Percentiles rank a stretch among this genome's conserved stretches.
Conservation (phyloP, 2,113 vertebrate genomes). For the Notothenia rossii region DNA sequence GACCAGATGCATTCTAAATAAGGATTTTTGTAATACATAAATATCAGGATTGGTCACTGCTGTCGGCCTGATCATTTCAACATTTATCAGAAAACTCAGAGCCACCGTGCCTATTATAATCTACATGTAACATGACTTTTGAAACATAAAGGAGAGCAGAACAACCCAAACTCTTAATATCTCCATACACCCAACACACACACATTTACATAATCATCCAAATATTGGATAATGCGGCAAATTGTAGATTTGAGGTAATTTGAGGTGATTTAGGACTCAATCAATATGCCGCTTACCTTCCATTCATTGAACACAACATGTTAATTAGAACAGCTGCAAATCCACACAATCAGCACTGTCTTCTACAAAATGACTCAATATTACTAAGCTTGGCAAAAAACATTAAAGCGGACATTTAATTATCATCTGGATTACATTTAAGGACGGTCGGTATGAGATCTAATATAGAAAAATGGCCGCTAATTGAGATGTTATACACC, state of each 20-base stretch:
- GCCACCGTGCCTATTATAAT: neutral
- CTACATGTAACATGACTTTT: neutral
- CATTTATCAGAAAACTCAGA: neutral
- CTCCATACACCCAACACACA: neutral
- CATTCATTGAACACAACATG: neutral
- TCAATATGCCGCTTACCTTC: neutral
- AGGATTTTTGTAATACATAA: neutral
- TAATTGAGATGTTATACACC: slow-evolving; percentile 11
- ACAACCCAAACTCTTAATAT: neutral
- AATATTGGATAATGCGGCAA: neutral
- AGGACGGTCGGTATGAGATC: neutral
- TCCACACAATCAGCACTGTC: neutral
- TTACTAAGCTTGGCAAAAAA: neutral
- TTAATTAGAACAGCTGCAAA: neutral
- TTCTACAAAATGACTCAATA: too few species aligned
- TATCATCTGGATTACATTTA: neutral
- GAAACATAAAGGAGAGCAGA: neutral
- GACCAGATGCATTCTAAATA: neutral
- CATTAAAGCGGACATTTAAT: neutral
- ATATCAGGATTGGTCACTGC: neutral
- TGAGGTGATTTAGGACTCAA: neutral
- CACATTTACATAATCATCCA: neutral
- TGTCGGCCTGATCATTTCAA: neutral
- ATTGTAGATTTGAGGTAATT: neutral
- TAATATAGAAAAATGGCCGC: slow-evolving; percentile 27